Base-by-base conservation (phyloP, 2,797 vertebrate species). In the Acipenser ruthenus region DNA sequence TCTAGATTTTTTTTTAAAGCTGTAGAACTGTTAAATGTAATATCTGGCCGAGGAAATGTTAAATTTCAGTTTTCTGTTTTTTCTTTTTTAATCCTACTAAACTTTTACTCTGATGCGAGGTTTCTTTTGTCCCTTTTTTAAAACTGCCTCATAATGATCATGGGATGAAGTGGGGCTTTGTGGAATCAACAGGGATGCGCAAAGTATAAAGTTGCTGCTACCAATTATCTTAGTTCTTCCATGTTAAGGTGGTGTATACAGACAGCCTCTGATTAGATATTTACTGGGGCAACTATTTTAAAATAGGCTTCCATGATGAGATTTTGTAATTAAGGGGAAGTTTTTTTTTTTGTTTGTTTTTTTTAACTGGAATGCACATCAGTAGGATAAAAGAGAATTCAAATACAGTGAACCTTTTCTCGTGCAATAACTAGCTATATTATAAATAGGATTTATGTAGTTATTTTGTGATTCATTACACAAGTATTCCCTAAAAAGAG, bases 181-280 rank as follows among this genome's bases (percentile, higher is more conserved):
- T 88, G 87, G 95, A 97, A 97, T 96, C 95, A 97, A 96, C 94
- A 96, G 94, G 95, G 93, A 94, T 89, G 94, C 92, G 95, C 95
- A 97, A 93, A 98, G 95, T 98, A 98, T 97, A 93, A 98, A 98
- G 95, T 86, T 93, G 93, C 95, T 97, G 94, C 93, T 96, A 94
- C 85, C 83, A 82, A 89, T 87, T 88, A 84, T 90, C 88, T 88
- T 78, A 83, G 80, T 94, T 94, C 90, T 92, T 95, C 89, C 88
- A 82, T 89, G 82, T 86, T 74, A 79, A 78, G 80, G 76, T 77
- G 79, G 77, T 68, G 78, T 79, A 75, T 70, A 80, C 75, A 82
- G 65, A 62, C 66, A 65, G 70, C 70, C 70, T 71, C 67, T 80
- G 82, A 83, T 80, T 67, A 77, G 76, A 84, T 37, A 37, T 37